Percentiles rank a stretch among this genome's conserved stretches.
Conservation (phyloP, 1,140 invertebrate genomes). For the Neodiprion fabricii region DNA sequence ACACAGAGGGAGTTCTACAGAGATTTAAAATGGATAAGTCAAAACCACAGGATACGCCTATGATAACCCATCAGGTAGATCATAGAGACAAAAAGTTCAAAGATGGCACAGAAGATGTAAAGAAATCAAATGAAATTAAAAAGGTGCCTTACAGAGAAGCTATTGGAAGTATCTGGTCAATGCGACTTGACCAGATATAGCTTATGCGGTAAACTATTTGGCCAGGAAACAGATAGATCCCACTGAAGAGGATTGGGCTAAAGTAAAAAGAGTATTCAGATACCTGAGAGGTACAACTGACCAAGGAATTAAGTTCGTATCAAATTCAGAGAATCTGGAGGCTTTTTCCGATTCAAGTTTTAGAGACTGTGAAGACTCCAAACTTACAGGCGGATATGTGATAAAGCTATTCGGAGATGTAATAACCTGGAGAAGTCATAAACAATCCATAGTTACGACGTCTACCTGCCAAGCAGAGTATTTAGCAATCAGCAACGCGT, state of each 20-base stretch:
- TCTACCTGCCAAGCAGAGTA: conserved; percentile 46
- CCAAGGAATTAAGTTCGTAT: conserved; percentile 9
- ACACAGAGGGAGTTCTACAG: conserved; percentile 20
- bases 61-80: conserved; percentile 26
- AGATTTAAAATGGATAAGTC: conserved; percentile 23
- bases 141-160: conserved; percentile 39
- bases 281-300: conserved; percentile 38
- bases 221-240: conserved; percentile 35
- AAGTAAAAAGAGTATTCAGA: conserved; percentile 39
- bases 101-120: conserved; percentile 25
- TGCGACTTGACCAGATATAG: conserved; percentile 51
- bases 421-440: conserved; percentile 37
- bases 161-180: conserved; percentile 42
- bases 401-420: conserved; percentile 29
- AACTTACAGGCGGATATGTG: conserved; percentile 16
- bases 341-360: conserved; percentile 32
- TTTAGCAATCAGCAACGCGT: conserved; percentile 36
- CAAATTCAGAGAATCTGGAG: conserved; percentile 22
- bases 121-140: conserved; percentile 27
- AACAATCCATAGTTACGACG: conserved; percentile 35
- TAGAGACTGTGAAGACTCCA: conserved; percentile 21
- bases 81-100: conserved; percentile 23
- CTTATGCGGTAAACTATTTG: conserved; percentile 43
- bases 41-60: conserved; percentile 23
- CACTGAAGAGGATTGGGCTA: conserved; percentile 35